These are phyloP conservation scores for Sinocyclocheilus rhinocerous DNA, from an alignment of 2,113 vertebrate genomes.

Conservation along the genomic window DNA sequence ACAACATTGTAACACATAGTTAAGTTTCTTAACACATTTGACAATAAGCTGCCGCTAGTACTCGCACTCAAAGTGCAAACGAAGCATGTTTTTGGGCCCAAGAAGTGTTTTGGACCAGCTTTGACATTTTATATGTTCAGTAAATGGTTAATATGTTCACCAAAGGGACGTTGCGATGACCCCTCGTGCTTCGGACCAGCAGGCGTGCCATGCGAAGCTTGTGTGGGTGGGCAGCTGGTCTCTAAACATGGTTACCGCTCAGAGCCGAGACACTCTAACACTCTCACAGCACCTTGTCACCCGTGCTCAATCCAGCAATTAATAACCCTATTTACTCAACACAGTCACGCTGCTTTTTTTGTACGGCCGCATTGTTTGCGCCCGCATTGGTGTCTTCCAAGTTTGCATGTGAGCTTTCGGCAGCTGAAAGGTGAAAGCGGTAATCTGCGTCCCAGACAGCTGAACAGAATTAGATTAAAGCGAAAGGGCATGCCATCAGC, in stretches of 20 bases:
- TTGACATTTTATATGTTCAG: conserved; percentile 54
- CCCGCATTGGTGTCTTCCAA: conserved; percentile 5
- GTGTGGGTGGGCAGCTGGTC: conserved; percentile 49
- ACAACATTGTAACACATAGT: too few relatives aligned
- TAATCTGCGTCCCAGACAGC: conserved; percentile 58
- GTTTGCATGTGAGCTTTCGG: conserved; percentile 13
- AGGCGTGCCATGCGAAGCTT: conserved; percentile 57
- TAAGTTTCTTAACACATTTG: too few relatives aligned
- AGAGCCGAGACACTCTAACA: conserved; percentile 16
- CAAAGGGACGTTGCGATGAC: conserved; percentile 56
- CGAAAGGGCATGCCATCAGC: conserved; percentile 47
- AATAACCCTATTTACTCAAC: conserved; percentile 34
- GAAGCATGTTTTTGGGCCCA: background rate
- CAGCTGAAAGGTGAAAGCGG: conserved; percentile 50
- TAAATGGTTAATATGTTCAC: conserved; percentile 72
- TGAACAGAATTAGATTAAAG: conserved; percentile 54
- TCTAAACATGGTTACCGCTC: conserved; percentile 36
- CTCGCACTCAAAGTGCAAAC: background rate
- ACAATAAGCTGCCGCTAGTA: background rate
- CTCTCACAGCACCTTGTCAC: conserved; percentile 3
- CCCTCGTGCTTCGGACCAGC: conserved; percentile 49
- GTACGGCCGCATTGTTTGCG: conserved; percentile 8
- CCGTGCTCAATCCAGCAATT: conserved; percentile 34
- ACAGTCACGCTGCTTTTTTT: conserved; percentile 17
- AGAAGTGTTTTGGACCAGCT: background rate